Base-by-base conservation (phyloP, 1,140 invertebrate species). In the Schlechtendalia chinensis region DNA sequence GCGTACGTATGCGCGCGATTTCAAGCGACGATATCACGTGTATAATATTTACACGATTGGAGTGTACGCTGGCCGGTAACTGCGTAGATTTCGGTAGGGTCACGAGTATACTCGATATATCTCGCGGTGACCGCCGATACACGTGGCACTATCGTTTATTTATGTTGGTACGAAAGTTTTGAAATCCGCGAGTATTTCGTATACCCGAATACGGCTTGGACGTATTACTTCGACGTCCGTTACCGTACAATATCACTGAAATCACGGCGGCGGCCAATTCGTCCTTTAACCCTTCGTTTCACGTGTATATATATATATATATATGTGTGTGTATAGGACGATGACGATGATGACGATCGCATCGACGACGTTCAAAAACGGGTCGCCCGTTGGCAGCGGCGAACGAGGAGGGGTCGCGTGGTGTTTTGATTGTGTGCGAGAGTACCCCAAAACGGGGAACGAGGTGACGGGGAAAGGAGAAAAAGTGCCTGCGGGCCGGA, bases 361-460 rank as follows among this genome's bases (percentile, higher is more conserved):
- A 8, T 39, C 32, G 32, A 39, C 32, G 32, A 39, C 32, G 32
- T 69, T 50, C 45, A 50, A 69, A 71, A 72, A 29, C 69, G 47
- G 69, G 39, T 69, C 45, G 39, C 39, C 22, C 39, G 45, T 5
- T 8, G 27, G 12, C 24, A 8, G 16, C 45, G 39, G 17, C 5
- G 16, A 16, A 19, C n/a, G 8, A 11, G 5, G n/a, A 19, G 2
- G 16, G 27, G 63, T n/a, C 12, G n/a, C 12, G 27, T 47, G 75
- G 58, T 79, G 75, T 79, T 79, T 79, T 79, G 75, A 79, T 79
- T 79, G 75, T 72, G 69, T 53, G 50, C 47, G 69, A 72, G 69
- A 72, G 54, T 39, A 45, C 32, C 53, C 32, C 72, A 75, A 56
- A 54, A 45, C 50, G 39, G 27, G 14, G n/a, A 39, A 22, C 74